phyloP scores from a whole-genome alignment of 1,140 invertebrate genomes.

The Amyelois transitella region DNA sequence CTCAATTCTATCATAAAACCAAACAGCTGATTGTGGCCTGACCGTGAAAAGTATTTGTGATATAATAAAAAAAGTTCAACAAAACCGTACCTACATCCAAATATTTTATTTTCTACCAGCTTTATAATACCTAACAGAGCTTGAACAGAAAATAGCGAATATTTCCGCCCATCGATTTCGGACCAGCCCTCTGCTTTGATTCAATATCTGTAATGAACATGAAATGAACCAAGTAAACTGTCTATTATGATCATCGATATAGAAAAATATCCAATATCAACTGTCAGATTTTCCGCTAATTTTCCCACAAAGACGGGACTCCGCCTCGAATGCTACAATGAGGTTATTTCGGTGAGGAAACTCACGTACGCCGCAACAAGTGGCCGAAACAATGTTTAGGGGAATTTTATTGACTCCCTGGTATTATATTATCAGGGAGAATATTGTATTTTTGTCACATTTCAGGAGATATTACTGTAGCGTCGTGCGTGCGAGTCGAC shows the following conservation, averaged over 20 bases:
- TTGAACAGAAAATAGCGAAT: too few species aligned
- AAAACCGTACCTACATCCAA: too few species aligned
- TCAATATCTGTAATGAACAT: neutral
- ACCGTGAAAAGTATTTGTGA: too few species aligned
- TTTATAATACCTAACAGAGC: too few species aligned
- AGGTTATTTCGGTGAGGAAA: slow-evolving; percentile 32
- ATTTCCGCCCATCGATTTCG: too few species aligned
- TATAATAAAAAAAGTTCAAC: too few species aligned
- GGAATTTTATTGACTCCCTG: slow-evolving; percentile 15
- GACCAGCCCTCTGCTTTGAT: neutral
- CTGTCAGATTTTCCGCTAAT: slow-evolving; percentile 30
- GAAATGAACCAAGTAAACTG: neutral
- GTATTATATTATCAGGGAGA: neutral
- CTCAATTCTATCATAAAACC: too few species aligned
- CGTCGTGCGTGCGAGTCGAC: too few species aligned
- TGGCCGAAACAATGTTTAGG: slow-evolving; percentile 11
- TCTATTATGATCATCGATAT: slow-evolving; percentile 11
- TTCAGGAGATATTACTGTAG: neutral
- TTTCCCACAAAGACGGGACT: slow-evolving; percentile 27
- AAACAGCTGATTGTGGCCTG: too few species aligned
- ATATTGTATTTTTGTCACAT: neutral
- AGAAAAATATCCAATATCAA: slow-evolving; percentile 12
- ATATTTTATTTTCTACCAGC: too few species aligned
- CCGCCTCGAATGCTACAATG: slow-evolving; percentile 22
- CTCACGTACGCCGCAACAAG: slow-evolving; percentile 18